Base-by-base conservation (phyloP, 2,888 invertebrate species). In the Geotrupes spiniger region DNA sequence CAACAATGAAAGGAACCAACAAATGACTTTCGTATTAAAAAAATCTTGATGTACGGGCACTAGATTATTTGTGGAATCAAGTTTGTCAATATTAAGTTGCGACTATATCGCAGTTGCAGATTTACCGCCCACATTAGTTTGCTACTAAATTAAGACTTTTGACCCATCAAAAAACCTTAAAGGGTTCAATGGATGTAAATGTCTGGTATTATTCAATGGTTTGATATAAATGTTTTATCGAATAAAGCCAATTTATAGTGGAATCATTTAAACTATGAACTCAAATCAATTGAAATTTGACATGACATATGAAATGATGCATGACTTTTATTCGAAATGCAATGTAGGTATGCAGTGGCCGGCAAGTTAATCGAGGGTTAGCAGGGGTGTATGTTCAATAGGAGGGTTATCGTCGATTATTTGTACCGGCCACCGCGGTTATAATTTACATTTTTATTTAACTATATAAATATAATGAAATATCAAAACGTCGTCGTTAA, bases 291-390 rank as follows among this genome's bases (percentile, higher is more conserved):
- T 44, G 53, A 45, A 57, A 55, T 53, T 52, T 54, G 51, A 53
- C 53, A 46, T 57, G 57, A 57, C 53, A 51, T 56, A 41, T 44
- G 51, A 53, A 54, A 55, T 53, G 54, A 53, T 51, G 51, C 52
- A 42, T 53, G 46, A 46, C 51, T 44, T 53, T 54, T 53, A 50
- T 47, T 45, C 43, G 46, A 48, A 47, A 41, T 46, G 52, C 52
- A 56, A 53, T 54, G 48, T 49, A 52, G 33, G 37, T 48, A 27
- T 25, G 28, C 29, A 28, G 28, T 25, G 37, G 12, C 31, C 39
- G 31, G 29, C 36, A 49, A 45, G 45, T 45, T 29, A 41, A 45
- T 49, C 11, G 45, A 27, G 27, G 39, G 15, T 21, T 21, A 38
- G 26, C 33, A 26, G 46, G 46, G 46, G 39, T 46, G 29, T 37